A percentile compares a stretch with the other conserved stretches of the same genome.
These are phyloP conservation scores for Bilobella aurantiaca DNA, from an alignment of 1,140 invertebrate species.

Conservation along the genomic window DNA sequence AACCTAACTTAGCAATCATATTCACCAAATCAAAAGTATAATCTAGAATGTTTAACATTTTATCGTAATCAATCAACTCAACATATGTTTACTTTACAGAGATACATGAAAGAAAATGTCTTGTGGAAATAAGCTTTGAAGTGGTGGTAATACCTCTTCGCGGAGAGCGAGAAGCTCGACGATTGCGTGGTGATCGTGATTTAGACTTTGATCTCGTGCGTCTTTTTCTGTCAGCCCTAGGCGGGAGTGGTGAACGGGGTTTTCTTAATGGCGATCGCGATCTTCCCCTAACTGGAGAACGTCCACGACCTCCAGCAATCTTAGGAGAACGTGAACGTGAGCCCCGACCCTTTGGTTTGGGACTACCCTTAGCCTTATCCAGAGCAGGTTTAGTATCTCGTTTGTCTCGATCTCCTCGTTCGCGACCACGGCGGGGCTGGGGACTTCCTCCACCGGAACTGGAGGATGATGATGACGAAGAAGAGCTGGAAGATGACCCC, in stretches of 20 bases:
- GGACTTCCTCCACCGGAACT: constrained; percentile 18
- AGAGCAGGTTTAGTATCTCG: constrained; percentile 13
- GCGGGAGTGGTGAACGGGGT: constrained; percentile 8
- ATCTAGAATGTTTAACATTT: no score
- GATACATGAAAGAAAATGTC: no score
- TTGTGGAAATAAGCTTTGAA: not conserved
- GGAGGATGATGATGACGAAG: constrained; percentile 24
- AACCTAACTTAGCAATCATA: not conserved
- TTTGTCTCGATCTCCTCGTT: constrained; percentile 11
- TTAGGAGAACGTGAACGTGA: constrained; percentile 19
- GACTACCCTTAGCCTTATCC: constrained; percentile 17
- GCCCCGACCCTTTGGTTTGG: constrained; percentile 22
- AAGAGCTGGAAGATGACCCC: constrained; percentile 25
- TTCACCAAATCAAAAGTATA: no score
- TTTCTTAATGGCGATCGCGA: constrained; percentile 9
- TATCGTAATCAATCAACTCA: no score
- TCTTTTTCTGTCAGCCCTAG: no score
- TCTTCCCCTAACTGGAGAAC: not conserved
- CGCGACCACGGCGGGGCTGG: constrained; percentile 13
- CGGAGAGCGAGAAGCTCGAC: constrained; percentile 17
- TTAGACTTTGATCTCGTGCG: not conserved
- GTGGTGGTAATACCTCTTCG: constrained; percentile 14
- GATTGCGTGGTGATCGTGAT: constrained; percentile 13
- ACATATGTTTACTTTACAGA: no score
- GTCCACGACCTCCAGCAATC: not conserved